Conservation (phyloP, 2,113 vertebrate species). For the Campylomormyrus tamandua region DNA sequence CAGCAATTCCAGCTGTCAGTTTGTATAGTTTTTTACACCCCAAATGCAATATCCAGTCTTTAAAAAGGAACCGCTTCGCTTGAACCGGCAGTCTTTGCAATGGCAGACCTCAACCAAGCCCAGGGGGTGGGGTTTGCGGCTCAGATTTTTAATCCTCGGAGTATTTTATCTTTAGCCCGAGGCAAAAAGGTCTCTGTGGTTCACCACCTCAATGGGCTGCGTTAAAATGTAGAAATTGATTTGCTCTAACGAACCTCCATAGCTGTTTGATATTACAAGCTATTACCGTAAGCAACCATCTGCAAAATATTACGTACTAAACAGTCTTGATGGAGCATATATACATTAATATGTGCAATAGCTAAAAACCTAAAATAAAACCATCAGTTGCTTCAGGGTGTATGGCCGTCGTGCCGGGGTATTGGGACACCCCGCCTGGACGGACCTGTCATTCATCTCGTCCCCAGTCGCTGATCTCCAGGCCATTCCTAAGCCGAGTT, state of each 20-base stretch:
- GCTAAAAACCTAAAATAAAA: neutral
- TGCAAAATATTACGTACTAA: neutral
- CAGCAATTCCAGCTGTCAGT: slow-evolving; percentile 10
- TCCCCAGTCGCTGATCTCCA: neutral
- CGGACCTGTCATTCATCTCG: neutral
- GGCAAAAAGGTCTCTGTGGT: neutral
- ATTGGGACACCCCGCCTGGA: neutral
- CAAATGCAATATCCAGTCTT: neutral
- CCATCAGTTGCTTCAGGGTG: neutral
- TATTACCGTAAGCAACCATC: neutral
- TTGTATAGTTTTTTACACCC: slow-evolving; percentile 6
- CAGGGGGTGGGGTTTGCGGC: neutral
- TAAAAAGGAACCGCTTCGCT: neutral
- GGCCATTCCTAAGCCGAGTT: neutral
- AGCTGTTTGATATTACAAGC: neutral
- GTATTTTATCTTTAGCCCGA: neutral
- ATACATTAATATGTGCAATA: neutral
- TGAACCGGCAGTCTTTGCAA: neutral
- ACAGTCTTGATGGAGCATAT: neutral
- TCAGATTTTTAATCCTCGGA: neutral
- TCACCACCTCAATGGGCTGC: neutral
- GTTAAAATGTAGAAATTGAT: neutral
- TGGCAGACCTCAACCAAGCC: neutral
- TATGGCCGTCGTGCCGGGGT: no score
- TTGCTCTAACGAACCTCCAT: neutral